Base-by-base conservation (phyloP, 2,113 vertebrate species). In the Engystomops pustulosus region DNA sequence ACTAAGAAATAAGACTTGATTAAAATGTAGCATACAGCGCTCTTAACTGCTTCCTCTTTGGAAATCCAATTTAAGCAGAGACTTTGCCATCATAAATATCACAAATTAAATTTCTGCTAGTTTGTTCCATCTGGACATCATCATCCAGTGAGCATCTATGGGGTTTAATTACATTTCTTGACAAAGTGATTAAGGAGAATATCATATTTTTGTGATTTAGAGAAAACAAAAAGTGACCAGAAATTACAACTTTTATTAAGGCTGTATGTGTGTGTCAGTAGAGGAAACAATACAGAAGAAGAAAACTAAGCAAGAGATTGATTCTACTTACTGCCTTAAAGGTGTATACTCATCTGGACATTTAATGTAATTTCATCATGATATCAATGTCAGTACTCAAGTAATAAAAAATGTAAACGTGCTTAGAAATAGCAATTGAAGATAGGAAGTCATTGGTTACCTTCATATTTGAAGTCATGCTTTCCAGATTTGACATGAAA, bases 401-500 rank as follows among this genome's bases (percentile, higher is more conserved):
- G n/a, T n/a, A n/a, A n/a, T n/a, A n/a, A n/a, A n/a, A n/a, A n/a
- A n/a, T n/a, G n/a, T n/a, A n/a, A n/a, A n/a, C n/a, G n/a, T n/a
- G n/a, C n/a, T n/a, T n/a, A n/a, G n/a, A n/a, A n/a, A 14, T n/a
- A 6, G 10, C 1, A 2, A 71, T 10, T 44, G 36, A n/a, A 23
- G 10, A 38, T n/a, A n/a, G 11, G 10, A 55, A 15, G n/a, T 20
- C 6, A 7, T 30, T 18, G 6, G 10, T 5, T 88, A 98, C 98
- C 96, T 91, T 87, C 14, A 96, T 44, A 34, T 89, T 77, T 82
- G 86, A 86, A 14, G 94, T 96, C n/a, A 75, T 86, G 77, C 96
- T 96, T 90, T 96, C 93, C 84, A 99, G 12, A 3, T 87, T 78
- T 75, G 91, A 88, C 85, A 99, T 87, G 58, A 94, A 90, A 11